Evolutionary conservation across 2,888 invertebrate species (phyloP).

Genomic region (Acrobeloides nanus): DNA sequence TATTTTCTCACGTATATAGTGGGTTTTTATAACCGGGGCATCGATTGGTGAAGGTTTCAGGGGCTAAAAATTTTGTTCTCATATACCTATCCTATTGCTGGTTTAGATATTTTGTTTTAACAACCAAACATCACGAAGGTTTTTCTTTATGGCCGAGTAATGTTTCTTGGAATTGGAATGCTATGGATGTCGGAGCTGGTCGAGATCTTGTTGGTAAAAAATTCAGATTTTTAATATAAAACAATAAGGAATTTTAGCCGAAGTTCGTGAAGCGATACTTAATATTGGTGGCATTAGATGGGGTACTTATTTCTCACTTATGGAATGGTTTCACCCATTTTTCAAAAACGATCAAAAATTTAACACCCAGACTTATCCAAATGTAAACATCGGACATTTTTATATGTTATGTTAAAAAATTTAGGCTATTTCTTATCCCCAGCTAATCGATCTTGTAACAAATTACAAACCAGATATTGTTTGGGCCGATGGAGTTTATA

Average conservation of each 20-base stretch:
- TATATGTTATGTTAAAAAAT: constrained; percentile 4
- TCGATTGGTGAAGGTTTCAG: no score
- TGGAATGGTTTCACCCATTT: constrained; percentile 51
- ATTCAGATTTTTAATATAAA: background rate
- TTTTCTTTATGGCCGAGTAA: constrained; percentile 54
- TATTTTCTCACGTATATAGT: no score
- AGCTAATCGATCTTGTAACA: constrained; percentile 53
- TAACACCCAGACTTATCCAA: constrained; percentile 18
- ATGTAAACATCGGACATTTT: constrained; percentile 56
- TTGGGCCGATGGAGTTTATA: constrained; percentile 91
- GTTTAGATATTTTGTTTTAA: constrained; percentile 57
- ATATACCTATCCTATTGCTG: no score
- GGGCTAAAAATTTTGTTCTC: no score
- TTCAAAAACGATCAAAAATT: constrained; percentile 29
- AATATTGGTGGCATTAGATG: constrained; percentile 38
- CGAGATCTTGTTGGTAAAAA: constrained; percentile 55
- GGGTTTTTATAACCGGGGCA: no score
- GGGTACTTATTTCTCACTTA: constrained; percentile 49
- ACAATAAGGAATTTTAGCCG: constrained; percentile 39
- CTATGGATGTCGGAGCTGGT: constrained; percentile 56
- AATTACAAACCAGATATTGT: constrained; percentile 65
- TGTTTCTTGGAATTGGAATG: constrained; percentile 17
- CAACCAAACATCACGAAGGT: constrained; percentile 59
- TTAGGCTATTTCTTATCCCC: constrained; percentile 39
- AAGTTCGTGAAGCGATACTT: constrained; percentile 9